Evolutionary conservation across 2,888 invertebrate species (phyloP).

Genomic region (Hemithea aestivaria): DNA sequence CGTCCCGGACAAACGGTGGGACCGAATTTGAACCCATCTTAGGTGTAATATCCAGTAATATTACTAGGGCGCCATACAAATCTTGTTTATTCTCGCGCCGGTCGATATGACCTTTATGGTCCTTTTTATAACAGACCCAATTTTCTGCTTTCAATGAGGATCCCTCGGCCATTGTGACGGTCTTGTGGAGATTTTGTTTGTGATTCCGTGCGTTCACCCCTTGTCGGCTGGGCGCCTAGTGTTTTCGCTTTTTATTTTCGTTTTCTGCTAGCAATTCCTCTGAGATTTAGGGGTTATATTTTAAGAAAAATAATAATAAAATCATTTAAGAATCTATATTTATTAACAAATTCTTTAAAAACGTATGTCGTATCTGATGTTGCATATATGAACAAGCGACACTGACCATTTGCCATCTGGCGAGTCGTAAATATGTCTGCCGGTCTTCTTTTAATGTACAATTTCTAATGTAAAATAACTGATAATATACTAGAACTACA

Average conservation of each 20-base stretch:
- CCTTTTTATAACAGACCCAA: conserved; percentile 22
- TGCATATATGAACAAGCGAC: too few relatives aligned
- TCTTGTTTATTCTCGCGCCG: conserved; percentile 20
- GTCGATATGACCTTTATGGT: conserved; percentile 17
- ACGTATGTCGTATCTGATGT: too few relatives aligned
- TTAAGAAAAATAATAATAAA: too few relatives aligned
- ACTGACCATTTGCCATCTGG: too few relatives aligned
- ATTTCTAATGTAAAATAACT: too few relatives aligned
- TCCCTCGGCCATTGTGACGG: conserved; percentile 13
- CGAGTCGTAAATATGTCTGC: too few relatives aligned
- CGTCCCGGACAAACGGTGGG: conserved; percentile 13
- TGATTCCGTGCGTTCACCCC: conserved; percentile 22
- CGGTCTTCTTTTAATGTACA: too few relatives aligned
- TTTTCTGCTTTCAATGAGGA: conserved; percentile 16
- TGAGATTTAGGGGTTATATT: not conserved
- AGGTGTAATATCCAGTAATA: conserved; percentile 14
- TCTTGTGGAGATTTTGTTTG: conserved; percentile 17
- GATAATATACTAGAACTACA: too few relatives aligned
- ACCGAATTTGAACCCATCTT: conserved; percentile 4
- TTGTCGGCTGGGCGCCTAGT: conserved; percentile 17
- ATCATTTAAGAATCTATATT: too few relatives aligned
- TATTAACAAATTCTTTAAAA: too few relatives aligned
- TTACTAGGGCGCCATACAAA: conserved; percentile 13
- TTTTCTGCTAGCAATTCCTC: not conserved
- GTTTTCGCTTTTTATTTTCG: conserved; percentile 18